phyloP scores from a whole-genome alignment of 2,797 vertebrate genomes.

The Australoheros facetus region DNA sequence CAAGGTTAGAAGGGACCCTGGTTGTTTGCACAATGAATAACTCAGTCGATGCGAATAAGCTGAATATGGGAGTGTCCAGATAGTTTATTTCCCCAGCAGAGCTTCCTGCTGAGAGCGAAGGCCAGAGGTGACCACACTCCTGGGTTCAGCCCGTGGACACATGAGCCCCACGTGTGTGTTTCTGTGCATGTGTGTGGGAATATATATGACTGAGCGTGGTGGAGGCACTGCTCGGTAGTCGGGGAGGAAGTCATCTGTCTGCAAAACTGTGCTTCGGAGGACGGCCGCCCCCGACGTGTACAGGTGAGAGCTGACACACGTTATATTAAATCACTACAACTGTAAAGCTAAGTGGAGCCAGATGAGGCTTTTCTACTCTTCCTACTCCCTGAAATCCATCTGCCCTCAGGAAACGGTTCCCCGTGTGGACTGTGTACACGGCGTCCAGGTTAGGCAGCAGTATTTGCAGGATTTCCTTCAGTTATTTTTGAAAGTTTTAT shows the following conservation, averaged over 20 bases:
- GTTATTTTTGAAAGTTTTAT: not conserved
- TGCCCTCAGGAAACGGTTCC: constrained; percentile 18
- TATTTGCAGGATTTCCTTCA: not conserved
- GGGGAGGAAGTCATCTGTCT: constrained; percentile 73
- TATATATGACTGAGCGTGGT: not conserved
- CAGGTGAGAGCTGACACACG: constrained; percentile 68
- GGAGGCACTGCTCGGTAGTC: constrained; percentile 63
- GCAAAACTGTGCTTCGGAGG: constrained; percentile 31
- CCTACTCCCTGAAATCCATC: not conserved
- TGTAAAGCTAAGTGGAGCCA: constrained; percentile 63
- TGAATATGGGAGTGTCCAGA: constrained; percentile 49
- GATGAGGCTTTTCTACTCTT: constrained; percentile 47
- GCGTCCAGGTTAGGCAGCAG: not conserved
- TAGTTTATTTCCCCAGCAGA: constrained; percentile 66
- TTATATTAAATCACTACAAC: constrained; percentile 53
- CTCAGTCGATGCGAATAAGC: constrained; percentile 42
- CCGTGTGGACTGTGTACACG: not conserved
- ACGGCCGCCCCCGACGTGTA: constrained; percentile 30
- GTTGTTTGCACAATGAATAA: constrained; percentile 58
- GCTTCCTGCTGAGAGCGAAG: constrained; percentile 47
- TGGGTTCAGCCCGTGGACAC: constrained; percentile 34
- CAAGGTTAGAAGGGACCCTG: constrained; percentile 7
- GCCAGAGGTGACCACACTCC: constrained; percentile 43
- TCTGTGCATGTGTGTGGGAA: constrained; percentile 25
- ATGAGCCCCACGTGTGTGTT: not conserved